A percentile compares a stretch with the other conserved stretches of the same genome.
Conservation (phyloP, 64 coral and sea anemone species). For the Actinia equina region DNA sequence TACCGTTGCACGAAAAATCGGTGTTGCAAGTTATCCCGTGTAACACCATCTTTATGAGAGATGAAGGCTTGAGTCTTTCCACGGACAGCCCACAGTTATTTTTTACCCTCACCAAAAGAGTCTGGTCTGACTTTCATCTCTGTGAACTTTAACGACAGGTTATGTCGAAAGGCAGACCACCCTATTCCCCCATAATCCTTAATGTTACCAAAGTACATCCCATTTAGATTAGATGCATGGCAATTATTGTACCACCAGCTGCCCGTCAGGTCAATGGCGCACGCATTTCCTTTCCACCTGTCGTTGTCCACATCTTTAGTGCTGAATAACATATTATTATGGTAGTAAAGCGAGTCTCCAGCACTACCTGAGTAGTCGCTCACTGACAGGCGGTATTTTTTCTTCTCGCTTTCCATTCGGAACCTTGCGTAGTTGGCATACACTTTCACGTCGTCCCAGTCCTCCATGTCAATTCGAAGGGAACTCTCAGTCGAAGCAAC, state of each 20-base stretch:
- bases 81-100: not conserved
- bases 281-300: constrained; percentile 21
- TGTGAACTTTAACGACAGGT: constrained; percentile 53
- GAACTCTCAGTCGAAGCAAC: constrained; percentile 10
- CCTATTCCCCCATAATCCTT: constrained; percentile 58
- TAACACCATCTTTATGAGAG: too few relatives aligned
- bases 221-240: constrained; percentile 53
- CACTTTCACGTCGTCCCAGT: constrained; percentile 28
- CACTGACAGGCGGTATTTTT: constrained; percentile 40
- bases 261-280: constrained; percentile 46
- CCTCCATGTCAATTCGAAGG: constrained; percentile 42
- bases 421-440: constrained; percentile 37
- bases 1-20: too few relatives aligned
- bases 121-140: constrained; percentile 60
- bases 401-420: constrained; percentile 33
- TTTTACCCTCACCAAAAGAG: constrained; percentile 27
- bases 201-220: constrained; percentile 45
- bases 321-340: constrained; percentile 62
- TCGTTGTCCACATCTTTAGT: constrained; percentile 60
- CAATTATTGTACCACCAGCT: constrained; percentile 68
- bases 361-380: constrained; percentile 36
- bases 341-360: constrained; percentile 50
- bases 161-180: constrained; percentile 53
- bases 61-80: not conserved
- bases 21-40: too few relatives aligned